Percentiles rank a stretch among this genome's conserved stretches.
These are phyloP conservation scores for Rotaria socialis DNA, from an alignment of 2,888 invertebrate species.

Conservation along the genomic window DNA sequence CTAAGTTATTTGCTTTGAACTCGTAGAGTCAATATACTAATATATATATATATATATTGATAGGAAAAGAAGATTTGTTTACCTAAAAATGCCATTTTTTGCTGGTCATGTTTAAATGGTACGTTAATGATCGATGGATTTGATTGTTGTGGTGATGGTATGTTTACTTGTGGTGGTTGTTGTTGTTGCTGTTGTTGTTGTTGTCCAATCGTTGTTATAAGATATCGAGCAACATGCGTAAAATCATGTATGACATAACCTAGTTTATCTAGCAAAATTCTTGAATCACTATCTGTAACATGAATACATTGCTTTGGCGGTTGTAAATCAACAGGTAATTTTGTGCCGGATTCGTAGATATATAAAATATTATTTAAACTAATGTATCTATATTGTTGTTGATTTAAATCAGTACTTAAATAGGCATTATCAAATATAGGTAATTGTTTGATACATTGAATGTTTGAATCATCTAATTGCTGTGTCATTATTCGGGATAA, in stretches of 20 bases:
- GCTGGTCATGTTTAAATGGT: not conserved
- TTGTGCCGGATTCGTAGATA: slow-evolving; percentile 41
- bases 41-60: no score
- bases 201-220: slow-evolving; percentile 19
- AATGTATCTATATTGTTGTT: slow-evolving; percentile 37
- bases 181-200: slow-evolving; percentile 13
- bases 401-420: not conserved
- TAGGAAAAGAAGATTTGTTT: not conserved
- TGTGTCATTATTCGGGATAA: not conserved
- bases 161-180: not conserved
- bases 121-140: not conserved
- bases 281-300: slow-evolving; percentile 14
- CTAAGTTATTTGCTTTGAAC: no score
- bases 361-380: slow-evolving; percentile 36
- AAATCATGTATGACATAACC: slow-evolving; percentile 23
- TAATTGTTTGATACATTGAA: slow-evolving; percentile 45
- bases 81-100: slow-evolving; percentile 28
- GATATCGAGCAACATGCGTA: slow-evolving; percentile 13
- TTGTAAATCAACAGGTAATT: slow-evolving; percentile 41
- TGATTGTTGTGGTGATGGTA: not conserved
- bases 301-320: slow-evolving; percentile 34
- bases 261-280: slow-evolving; percentile 28
- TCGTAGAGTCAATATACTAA: no score
- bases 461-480: slow-evolving; percentile 22
- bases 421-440: slow-evolving; percentile 45